Conservation (phyloP, 2,797 vertebrate genomes). For the Pipistrellus nathusii region DNA sequence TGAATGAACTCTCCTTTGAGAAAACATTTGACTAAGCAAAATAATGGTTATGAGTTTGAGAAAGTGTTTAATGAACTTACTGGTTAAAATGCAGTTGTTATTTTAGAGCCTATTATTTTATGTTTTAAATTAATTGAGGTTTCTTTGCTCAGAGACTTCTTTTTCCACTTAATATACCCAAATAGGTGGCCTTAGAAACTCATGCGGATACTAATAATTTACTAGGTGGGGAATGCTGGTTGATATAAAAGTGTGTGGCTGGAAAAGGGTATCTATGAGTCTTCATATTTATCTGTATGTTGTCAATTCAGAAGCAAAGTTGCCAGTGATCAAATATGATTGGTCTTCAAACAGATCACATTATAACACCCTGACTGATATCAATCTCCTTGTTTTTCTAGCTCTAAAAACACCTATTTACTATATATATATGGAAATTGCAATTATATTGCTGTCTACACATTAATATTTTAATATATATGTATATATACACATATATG, state of each 20-base stretch:
- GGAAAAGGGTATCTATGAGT: slow-evolving; percentile 62
- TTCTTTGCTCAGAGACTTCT: slow-evolving; percentile 62
- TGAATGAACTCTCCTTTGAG: slow-evolving; percentile 86
- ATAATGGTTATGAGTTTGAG: slow-evolving; percentile 85
- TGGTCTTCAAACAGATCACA: slow-evolving; percentile 77
- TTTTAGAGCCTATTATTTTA: slow-evolving; percentile 83
- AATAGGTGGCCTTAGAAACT: slow-evolving; percentile 78
- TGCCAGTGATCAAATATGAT: slow-evolving; percentile 71
- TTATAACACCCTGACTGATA: slow-evolving; percentile 74
- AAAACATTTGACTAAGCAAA: slow-evolving; percentile 88
- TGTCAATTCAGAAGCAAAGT: slow-evolving; percentile 80
- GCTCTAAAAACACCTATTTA: slow-evolving; percentile 79
- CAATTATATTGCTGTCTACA: slow-evolving; percentile 70
- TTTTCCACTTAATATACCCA: slow-evolving; percentile 69
- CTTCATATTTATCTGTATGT: slow-evolving; percentile 71
- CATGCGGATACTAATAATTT: slow-evolving; percentile 68
- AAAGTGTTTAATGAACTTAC: slow-evolving; percentile 87
- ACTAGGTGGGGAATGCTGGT: slow-evolving; percentile 57
- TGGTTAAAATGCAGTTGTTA: slow-evolving; percentile 84
- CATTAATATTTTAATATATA: slow-evolving; percentile 76
- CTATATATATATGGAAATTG: slow-evolving; percentile 43
- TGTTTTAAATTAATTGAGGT: slow-evolving; percentile 85
- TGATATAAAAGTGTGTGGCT: slow-evolving; percentile 23
- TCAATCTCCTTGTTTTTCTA: slow-evolving; percentile 72
- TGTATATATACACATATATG: too few species aligned